Evolutionary conservation across 2,888 invertebrate genomes (phyloP), one percentile per base, ranked within the genome.

Genomic region (Agapetus fuscipes): DNA sequence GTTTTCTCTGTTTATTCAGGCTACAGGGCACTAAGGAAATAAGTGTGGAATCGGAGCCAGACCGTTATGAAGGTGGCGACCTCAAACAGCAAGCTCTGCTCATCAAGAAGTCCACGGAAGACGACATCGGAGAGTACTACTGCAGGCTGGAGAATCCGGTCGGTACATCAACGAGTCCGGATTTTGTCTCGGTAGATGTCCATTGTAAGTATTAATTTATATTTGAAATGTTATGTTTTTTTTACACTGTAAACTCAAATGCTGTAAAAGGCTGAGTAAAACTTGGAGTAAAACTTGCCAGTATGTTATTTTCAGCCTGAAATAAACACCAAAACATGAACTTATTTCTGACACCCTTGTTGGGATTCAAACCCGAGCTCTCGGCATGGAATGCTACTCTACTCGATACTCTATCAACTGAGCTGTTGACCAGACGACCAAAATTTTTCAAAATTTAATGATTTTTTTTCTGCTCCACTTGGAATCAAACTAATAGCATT

Each of bases 71-170:
- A 46, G 82, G 80, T 28, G 83, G 80, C n/a, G 74, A 72, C 37
- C 62, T 72, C 0, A 73, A 75, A 43, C 72, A 78, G 52, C 76
- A 80, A 3, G 73, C 77, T 1, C 64, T 87, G 34, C 66, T 75
- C 17, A 78, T 87, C 46, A 76, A 72, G 54, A 78, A 81, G 51
- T 72, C 83, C 4, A 72, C 76, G n/a, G 68, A 81, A 38, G 70
- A 71, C 20, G 86, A 88, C 59, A 77, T 78, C 58, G 87, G 86
- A 34, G 72, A 74, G 44, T 88, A 88, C 60, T 72, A 74, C 16
- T 88, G 87, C 56, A 70, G 76, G 48, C 67, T 85, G 42, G 73
- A 75, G 50, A 88, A 88, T 60, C 71, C 69, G 43, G 78, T 84
- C 41, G 84, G 83, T 29, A 64, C 71, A 32, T 74, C 76, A 30